phyloP scores from a whole-genome alignment of 1,140 invertebrate genomes.

The Maniola jurtina region DNA sequence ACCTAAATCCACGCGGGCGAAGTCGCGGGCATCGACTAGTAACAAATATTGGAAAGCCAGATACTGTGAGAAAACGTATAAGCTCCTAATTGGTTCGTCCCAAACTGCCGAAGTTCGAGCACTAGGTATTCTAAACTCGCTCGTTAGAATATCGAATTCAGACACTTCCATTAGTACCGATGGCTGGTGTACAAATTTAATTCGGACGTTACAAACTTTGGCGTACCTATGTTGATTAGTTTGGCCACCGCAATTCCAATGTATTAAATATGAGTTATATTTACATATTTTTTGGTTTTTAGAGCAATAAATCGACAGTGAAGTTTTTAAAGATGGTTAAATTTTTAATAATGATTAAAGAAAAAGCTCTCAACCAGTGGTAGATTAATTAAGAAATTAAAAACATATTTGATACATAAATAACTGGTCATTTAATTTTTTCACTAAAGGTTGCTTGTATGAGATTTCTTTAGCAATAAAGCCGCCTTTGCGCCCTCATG shows the following conservation, averaged over 20 bases:
- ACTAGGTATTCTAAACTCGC: conserved; percentile 27
- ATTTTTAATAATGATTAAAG: no score
- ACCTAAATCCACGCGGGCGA: no score
- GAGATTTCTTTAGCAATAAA: no score
- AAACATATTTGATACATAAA: no score
- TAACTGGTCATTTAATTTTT: no score
- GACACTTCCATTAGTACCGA: conserved; percentile 36
- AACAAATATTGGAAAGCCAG: conserved; percentile 13
- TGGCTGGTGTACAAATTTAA: conserved; percentile 40
- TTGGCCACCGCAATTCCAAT: not conserved
- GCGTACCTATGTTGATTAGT: conserved; percentile 20
- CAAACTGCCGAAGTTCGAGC: conserved; percentile 33
- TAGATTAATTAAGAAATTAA: no score
- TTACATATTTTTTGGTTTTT: not conserved
- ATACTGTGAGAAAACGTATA: conserved; percentile 5
- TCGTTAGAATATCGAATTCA: conserved; percentile 35
- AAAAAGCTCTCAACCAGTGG: no score
- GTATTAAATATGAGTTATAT: not conserved
- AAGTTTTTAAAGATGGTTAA: no score
- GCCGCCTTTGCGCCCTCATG: no score
- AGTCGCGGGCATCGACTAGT: no score
- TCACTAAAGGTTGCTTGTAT: no score
- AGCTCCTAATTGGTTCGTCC: conserved; percentile 32
- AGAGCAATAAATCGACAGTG: no score
- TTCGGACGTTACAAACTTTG: conserved; percentile 32